Base-by-base conservation (phyloP, 2,113 vertebrate species). In the Cettia cetti region DNA sequence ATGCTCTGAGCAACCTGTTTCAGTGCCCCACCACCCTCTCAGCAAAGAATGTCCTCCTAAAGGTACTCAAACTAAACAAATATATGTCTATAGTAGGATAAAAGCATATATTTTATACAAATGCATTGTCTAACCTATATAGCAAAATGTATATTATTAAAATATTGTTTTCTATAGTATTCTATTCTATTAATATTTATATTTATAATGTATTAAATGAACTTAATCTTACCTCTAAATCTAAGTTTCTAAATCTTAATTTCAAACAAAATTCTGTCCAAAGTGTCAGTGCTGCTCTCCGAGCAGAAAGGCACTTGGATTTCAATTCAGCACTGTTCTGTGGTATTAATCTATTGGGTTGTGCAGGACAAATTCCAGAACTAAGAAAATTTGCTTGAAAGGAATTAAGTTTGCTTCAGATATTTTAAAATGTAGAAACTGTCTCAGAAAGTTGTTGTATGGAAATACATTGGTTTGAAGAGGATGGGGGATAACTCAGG, bases 401-500 rank as follows among this genome's bases (percentile, higher is more conserved):
- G 35, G 72, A 77, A 92, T 63, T 21, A 78, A 50, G 14, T 40
- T 54, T 74, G 18, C 6, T 61, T 37, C 30, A 72, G 31, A 35
- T 28, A 52, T 4, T 17, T 72, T 20, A 72, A 79, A 88, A 72
- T 23, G 15, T 53, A 85, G 39, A 96, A 90, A 85, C 12, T 45
- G 15, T 33, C 45, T 19, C 63, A 77, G 26, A 80, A 79, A 79
- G 22, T n/a, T 49, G 37, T 39, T 66, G n/a, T 65, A 75, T 65
- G 37, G 24, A 79, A 93, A 27, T 45, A 7, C 8, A 17, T 57
- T 79, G 10, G 10, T 90, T 85, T n/a, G 26, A 61, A 85, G 27
- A 7, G 20, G 1, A 22, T n/a, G 7, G 2, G 0, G 9, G 8
- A 7, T n/a, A 3, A 15, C 20, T 27, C 13, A 45, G 18, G 2